A percentile compares a stretch with the other conserved stretches of the same genome.
These are phyloP conservation scores for Neolamprologus ventralis DNA, from an alignment of 2,113 vertebrate species.

Conservation along the genomic window DNA sequence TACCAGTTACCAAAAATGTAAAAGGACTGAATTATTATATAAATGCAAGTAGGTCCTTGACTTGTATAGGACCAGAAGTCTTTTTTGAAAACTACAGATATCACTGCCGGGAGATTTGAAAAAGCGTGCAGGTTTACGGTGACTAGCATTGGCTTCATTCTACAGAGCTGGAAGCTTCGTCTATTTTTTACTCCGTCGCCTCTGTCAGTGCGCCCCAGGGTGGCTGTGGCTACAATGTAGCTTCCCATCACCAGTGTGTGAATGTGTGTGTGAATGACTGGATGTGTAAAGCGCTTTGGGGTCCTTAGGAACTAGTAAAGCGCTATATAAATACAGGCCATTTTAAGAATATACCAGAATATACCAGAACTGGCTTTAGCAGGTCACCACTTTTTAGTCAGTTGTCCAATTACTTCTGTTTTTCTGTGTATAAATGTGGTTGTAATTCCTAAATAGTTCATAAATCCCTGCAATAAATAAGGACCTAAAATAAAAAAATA, in stretches of 20 bases:
- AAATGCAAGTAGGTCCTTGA: not conserved
- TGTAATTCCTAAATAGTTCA: not conserved
- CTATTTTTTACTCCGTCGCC: not conserved
- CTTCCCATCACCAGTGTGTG: not conserved
- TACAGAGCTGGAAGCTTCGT: not conserved
- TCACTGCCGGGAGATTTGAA: fast-evolving
- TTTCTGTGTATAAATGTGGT: not conserved
- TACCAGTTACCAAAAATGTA: not conserved
- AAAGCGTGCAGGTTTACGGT: fast-evolving
- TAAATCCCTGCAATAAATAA: not conserved
- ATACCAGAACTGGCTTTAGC: not conserved
- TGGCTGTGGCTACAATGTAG: not conserved
- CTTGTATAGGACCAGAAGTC: not conserved
- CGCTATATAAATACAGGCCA: fast-evolving
- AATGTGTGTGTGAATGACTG: not conserved
- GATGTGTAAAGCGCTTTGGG: not conserved
- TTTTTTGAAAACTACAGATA: not conserved
- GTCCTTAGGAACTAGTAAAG: not conserved
- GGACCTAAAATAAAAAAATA: not conserved
- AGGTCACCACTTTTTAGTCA: not conserved
- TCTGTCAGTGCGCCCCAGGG: not conserved
- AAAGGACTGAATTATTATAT: not conserved
- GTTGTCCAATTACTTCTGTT: not conserved
- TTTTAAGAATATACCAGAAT: not conserved
- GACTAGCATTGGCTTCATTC: not conserved